Evolutionary conservation across 1,140 invertebrate species (phyloP).

Genomic region (Magallana ariakensis): DNA sequence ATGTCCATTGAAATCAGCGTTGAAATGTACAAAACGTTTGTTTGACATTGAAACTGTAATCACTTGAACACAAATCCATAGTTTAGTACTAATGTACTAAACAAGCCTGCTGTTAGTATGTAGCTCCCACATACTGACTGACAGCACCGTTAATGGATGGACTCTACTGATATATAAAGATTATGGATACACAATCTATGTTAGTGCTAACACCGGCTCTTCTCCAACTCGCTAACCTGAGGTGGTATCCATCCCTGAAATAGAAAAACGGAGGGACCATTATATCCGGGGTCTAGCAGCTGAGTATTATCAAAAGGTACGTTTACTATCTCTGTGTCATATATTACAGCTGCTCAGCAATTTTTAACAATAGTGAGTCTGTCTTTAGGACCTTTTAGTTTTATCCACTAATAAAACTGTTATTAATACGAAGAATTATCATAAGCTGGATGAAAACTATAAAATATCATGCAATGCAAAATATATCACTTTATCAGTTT

Average conservation of each 20-base stretch:
- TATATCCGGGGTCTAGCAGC: too few species aligned
- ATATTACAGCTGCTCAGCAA: too few species aligned
- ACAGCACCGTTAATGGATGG: constrained; percentile 19
- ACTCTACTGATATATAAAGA: constrained; percentile 28
- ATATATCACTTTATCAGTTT: too few species aligned
- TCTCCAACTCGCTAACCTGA: not conserved
- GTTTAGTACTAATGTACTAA: not conserved
- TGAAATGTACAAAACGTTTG: not conserved
- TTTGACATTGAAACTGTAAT: not conserved
- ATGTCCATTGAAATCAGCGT: not conserved
- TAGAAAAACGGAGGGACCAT: not conserved
- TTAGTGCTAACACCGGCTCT: constrained; percentile 2
- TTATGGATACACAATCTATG: constrained; percentile 35
- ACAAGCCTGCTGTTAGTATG: not conserved
- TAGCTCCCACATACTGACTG: constrained; percentile 9
- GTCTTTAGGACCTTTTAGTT: too few species aligned
- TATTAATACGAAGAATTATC: too few species aligned
- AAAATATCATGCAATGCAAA: too few species aligned
- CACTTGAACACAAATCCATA: not conserved
- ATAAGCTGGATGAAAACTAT: too few species aligned
- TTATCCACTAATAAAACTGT: too few species aligned
- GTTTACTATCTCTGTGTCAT: too few species aligned
- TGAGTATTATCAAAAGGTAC: too few species aligned
- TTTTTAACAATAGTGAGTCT: too few species aligned
- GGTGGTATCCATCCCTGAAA: not conserved